A percentile compares a stretch with the other conserved stretches of the same genome.
phyloP scores from a whole-genome alignment of 2,113 vertebrate genomes.

The Lophochroa leadbeateri region DNA sequence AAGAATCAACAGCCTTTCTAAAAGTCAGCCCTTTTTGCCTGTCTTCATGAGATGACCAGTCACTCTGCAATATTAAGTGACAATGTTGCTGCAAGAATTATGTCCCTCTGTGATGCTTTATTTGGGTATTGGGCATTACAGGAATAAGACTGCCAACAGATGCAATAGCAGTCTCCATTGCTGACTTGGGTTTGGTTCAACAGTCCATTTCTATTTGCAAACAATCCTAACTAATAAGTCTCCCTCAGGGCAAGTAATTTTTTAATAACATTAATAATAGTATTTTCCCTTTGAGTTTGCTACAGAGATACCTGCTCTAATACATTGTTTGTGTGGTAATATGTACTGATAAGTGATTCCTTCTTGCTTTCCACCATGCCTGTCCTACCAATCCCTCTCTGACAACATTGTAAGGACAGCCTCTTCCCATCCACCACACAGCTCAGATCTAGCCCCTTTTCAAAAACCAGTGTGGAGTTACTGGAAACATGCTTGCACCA shows the following conservation, averaged over 20 bases:
- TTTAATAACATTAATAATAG: background rate
- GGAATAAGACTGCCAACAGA: constrained; percentile 2
- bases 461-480: background rate
- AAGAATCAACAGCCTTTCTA: constrained; percentile 43
- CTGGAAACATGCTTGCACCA: too few relatives aligned
- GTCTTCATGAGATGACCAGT: constrained; percentile 40
- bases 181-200: constrained; percentile 35
- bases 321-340: background rate
- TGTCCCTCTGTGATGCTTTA: background rate
- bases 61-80: constrained; percentile 45
- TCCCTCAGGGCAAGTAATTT: background rate
- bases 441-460: background rate
- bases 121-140: constrained; percentile 19
- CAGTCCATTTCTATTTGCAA: constrained; percentile 41
- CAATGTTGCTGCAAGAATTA: constrained; percentile 27
- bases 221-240: background rate
- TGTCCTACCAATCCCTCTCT: background rate
- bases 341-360: background rate
- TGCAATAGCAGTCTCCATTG: background rate
- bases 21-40: constrained; percentile 58
- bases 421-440: background rate
- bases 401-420: background rate
- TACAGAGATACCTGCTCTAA: background rate
- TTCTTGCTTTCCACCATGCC: background rate
- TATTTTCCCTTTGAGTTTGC: background rate